Evolutionary conservation across 2,888 invertebrate genomes (phyloP), one percentile per base, ranked within the genome.

Genomic region (Kuschelorhynchus macadamiae): DNA sequence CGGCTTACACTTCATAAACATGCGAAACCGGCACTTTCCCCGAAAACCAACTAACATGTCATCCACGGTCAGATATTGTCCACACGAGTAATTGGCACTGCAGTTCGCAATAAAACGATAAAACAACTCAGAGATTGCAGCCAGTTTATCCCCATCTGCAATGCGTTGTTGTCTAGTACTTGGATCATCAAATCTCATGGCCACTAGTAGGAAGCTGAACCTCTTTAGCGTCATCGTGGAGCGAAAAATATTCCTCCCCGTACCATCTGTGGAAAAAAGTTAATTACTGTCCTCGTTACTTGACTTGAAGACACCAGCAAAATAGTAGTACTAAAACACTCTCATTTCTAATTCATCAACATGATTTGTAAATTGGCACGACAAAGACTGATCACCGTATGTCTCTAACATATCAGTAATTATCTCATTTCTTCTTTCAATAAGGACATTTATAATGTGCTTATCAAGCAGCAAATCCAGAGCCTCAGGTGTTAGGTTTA

Each of bases 11-110:
- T 47, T 17, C 39, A 57, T 57, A 25, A 49, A 59, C 49, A 59
- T 49, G n/a, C 59, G 25, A 33, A 47, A 59, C 18, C 14, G 47
- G 17, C 47, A 59, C 47, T 33, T 47, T 47, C 59, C 59, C 16
- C 59, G 52, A 30, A 59, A 59, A 12, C 46, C 2, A 16, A 59
- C 59, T 12, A 59, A 32, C 47, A 59, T 59, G 32, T 59, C 59
- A 18, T 32, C 49, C 25, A 46, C 59, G 7, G 47, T 59, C 9
- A 42, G 33, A 32, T 21, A 46, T 36, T 44, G 44, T 14, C 44
- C 47, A 57, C 57, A 57, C 11, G 57, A 18, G 30, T 57, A 57
- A 20, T 57, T 57, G 9, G 44, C n/a, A 18, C 20, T 17, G 20
- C 46, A 46, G 20, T 46, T 46, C n/a, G 33, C 18, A 33, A 53